A percentile compares a stretch with the other conserved stretches of the same genome.
phyloP scores from a whole-genome alignment of 2,113 vertebrate genomes.

The Thalassarche chlororhynchos region DNA sequence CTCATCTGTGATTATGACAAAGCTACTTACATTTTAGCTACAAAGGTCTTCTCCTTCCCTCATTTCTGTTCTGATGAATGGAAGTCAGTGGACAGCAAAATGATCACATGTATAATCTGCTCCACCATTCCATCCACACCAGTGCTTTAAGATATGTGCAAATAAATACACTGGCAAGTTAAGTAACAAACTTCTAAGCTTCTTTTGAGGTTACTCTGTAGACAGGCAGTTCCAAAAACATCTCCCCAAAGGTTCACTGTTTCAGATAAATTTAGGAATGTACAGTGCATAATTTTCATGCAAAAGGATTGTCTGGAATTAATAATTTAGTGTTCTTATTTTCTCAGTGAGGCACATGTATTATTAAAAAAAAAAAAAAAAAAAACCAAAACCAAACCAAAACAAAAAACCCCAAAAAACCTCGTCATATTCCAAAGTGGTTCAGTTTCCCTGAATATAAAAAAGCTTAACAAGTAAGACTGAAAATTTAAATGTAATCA shows the following conservation, averaged over 20 bases:
- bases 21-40: neutral
- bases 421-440: neutral
- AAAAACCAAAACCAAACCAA: neutral
- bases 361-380: neutral
- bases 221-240: neutral
- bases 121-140: neutral
- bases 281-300: neutral
- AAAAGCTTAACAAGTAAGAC: neutral
- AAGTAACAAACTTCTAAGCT: neutral
- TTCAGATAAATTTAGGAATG: constrained; percentile 36
- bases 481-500: neutral
- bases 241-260: neutral
- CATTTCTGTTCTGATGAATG: neutral
- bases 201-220: neutral
- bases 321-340: constrained; percentile 39
- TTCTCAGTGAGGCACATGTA: neutral
- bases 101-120: neutral
- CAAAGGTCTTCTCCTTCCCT: neutral
- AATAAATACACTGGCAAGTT: neutral
- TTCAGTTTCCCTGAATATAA: neutral
- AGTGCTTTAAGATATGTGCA: neutral
- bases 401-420: neutral
- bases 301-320: neutral
- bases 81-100: neutral
- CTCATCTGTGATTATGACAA: neutral